These are phyloP conservation scores for Alaudala cheleensis DNA, from an alignment of 2,113 vertebrate genomes.

Conservation along the genomic window DNA sequence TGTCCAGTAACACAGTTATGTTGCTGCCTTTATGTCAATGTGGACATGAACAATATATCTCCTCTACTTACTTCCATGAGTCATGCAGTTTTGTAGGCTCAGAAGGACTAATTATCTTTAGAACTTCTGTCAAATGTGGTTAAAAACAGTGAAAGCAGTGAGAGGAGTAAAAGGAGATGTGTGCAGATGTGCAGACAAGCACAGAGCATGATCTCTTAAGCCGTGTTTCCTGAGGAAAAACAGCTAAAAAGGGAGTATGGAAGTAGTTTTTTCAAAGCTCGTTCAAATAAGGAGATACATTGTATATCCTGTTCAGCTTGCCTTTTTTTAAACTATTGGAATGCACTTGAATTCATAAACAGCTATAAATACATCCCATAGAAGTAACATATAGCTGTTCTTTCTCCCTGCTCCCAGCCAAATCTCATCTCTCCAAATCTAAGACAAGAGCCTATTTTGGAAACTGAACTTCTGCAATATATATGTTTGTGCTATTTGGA, in stretches of 20 bases:
- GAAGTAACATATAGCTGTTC: slow-evolving; percentile 34
- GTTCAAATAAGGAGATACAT: slow-evolving; percentile 55
- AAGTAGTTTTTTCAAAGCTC: background rate
- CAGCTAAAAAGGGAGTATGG: slow-evolving; percentile 4
- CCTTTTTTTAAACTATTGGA: slow-evolving; percentile 29
- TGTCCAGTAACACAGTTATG: background rate
- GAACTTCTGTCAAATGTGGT: background rate
- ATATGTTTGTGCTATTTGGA: background rate
- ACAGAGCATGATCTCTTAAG: background rate
- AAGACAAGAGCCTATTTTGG: slow-evolving; percentile 39
- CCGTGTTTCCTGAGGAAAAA: slow-evolving; percentile 20
- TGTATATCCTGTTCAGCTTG: background rate
- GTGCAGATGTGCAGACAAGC: background rate
- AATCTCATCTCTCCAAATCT: slow-evolving; percentile 11
- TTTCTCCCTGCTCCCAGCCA: slow-evolving; percentile 9
- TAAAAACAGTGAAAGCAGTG: background rate
- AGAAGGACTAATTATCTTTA: background rate
- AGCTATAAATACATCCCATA: slow-evolving; percentile 53
- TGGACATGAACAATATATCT: background rate
- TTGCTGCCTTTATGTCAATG: background rate
- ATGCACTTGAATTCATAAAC: slow-evolving; percentile 38
- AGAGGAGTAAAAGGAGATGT: background rate
- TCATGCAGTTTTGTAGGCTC: background rate
- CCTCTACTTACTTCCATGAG: background rate
- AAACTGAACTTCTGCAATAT: slow-evolving; percentile 19